These are phyloP conservation scores for Drosophila fungiperda DNA, from an alignment of 2,888 invertebrate species.

Conservation along the genomic window DNA sequence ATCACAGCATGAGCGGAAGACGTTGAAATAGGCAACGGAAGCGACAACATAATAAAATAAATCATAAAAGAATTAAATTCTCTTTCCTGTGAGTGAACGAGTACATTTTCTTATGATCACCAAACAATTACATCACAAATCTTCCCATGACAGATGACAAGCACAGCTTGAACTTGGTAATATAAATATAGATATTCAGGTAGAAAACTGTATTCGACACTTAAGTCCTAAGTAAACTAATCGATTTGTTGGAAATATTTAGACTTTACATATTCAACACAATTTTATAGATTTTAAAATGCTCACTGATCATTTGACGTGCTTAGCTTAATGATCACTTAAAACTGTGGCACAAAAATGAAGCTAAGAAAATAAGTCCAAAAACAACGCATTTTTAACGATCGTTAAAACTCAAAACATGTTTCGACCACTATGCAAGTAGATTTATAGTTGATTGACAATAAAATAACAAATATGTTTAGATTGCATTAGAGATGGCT, in stretches of 20 bases:
- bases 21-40: slow-evolving; percentile 36
- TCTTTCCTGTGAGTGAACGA: slow-evolving; percentile 21
- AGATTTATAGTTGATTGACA: background rate
- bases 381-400: background rate
- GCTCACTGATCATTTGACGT: background rate
- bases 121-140: slow-evolving; percentile 8
- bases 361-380: background rate
- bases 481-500: background rate
- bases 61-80: slow-evolving; percentile 25
- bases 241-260: background rate
- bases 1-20: slow-evolving; percentile 32
- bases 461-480: background rate
- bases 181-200: background rate
- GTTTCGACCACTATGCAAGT: background rate
- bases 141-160: background rate
- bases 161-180: background rate
- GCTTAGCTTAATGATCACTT: background rate
- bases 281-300: background rate
- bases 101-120: slow-evolving; percentile 11
- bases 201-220: background rate
- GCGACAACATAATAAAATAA: slow-evolving; percentile 28
- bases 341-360: background rate
- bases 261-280: background rate
- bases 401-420: background rate
- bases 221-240: too few species aligned